phyloP scores from a whole-genome alignment of 2,888 invertebrate genomes.

The Autographa gamma region DNA sequence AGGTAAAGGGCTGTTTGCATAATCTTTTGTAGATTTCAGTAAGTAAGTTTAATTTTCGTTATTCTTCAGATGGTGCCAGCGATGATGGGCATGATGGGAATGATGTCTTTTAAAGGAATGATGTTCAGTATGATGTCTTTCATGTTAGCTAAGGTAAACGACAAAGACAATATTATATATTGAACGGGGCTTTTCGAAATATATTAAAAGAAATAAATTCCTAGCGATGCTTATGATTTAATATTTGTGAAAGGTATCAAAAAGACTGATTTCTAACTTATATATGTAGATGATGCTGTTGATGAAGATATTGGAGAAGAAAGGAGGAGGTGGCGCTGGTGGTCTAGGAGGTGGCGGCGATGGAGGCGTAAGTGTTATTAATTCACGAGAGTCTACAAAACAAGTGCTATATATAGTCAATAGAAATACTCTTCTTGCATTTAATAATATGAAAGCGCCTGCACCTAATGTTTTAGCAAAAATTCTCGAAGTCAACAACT shows the following conservation, averaged over 20 bases:
- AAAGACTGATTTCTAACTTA: background rate
- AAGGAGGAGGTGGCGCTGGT: constrained; percentile 74
- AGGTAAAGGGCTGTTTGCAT: no score
- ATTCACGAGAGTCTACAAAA: no score
- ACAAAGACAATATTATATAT: background rate
- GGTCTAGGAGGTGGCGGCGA: constrained; percentile 68
- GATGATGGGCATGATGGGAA: constrained; percentile 89
- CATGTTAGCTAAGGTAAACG: constrained; percentile 88
- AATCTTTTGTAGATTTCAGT: no score
- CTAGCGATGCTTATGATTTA: no score
- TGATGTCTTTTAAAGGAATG: constrained; percentile 90
- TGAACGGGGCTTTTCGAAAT: no score
- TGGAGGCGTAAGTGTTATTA: constrained; percentile 70
- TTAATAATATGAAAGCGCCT: constrained; percentile 10
- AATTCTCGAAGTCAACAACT: background rate
- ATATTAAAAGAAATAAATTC: no score
- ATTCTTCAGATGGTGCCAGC: constrained; percentile 83
- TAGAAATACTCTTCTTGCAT: background rate
- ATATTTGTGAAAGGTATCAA: no score
- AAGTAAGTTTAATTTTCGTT: background rate
- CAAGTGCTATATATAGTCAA: no score
- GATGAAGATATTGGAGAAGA: constrained; percentile 83
- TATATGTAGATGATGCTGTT: constrained; percentile 79
- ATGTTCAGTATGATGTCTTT: constrained; percentile 90
- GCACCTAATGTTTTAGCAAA: constrained; percentile 5